phyloP scores from a whole-genome alignment of 2,797 vertebrate genomes.

The Sebastes oblongus region DNA sequence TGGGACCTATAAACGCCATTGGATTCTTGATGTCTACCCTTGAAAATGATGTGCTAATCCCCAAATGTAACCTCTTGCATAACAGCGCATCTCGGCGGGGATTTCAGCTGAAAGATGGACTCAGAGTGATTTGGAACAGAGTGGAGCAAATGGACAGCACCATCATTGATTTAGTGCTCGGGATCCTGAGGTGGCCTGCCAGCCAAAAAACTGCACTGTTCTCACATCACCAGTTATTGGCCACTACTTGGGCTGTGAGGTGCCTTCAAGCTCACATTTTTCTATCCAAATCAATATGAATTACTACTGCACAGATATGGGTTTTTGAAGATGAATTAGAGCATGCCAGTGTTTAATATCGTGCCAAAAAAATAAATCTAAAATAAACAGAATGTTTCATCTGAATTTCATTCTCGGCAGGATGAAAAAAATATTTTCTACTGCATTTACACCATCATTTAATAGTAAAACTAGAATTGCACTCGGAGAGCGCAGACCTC shows the following conservation, averaged over 20 bases:
- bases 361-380: background rate
- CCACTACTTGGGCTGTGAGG: background rate
- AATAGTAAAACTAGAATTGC: background rate
- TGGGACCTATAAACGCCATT: slow-evolving; percentile 57
- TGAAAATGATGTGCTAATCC: slow-evolving; percentile 75
- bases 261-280: background rate
- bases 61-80: slow-evolving; percentile 73
- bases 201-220: slow-evolving; percentile 21
- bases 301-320: background rate
- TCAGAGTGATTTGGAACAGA: slow-evolving; percentile 57
- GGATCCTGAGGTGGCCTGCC: slow-evolving; percentile 24
- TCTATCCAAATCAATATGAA: background rate
- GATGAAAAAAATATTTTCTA: background rate
- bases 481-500: no score
- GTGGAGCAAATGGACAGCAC: slow-evolving; percentile 46
- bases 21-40: slow-evolving; percentile 69
- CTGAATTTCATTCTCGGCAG: background rate
- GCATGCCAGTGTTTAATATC: background rate
- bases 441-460: background rate
- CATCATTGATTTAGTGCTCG: slow-evolving; percentile 41
- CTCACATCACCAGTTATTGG: slow-evolving; percentile 5
- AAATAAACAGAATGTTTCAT: background rate
- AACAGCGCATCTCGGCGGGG: slow-evolving; percentile 62
- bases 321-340: background rate
- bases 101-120: slow-evolving; percentile 71